Evolutionary conservation across 2,113 vertebrate species (phyloP), one percentile per base, ranked within the genome.

Genomic region (Chrysochloris asiatica): DNA sequence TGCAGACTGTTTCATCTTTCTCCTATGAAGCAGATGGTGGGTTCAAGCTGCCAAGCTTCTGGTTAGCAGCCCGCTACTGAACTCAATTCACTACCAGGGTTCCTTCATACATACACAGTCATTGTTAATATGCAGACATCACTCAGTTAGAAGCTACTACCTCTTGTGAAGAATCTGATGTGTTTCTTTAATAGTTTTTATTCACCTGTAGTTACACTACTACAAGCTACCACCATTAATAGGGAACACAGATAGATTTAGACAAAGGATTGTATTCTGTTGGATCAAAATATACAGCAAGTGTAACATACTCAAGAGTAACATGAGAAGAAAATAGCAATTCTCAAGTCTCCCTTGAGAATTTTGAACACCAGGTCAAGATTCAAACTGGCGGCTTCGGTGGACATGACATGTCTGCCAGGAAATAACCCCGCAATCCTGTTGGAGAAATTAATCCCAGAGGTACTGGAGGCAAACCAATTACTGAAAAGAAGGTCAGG

Each of bases 401-500:
- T 48, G 26, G 67, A 47, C 63, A 17, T 75, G 52, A 93, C 73
- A 71, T 5, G 21, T 47, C 38, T 52, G n/a, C 76, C 90, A 90
- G 83, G 88, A 90, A 94, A 77, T 19, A 77, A 95, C 73, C 76
- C 45, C 67, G 24, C 11, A 88, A 17, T 45, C 26, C 41, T 81
- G 76, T 6, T 90, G 54, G 82, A 94, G 16, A 94, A 95, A 96
- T 94, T 86, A 94, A 86, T 93, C 93, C 84, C 94, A 88, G 88
- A 94, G 83, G 94, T 47, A 67, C 69, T 33, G 22, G 14, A 86
- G 59, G 54, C 65, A 50, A 56, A 80, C 83, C 85, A 95, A 88
- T 94, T 95, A 93, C 83, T 75, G 65, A 92, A 76, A 95, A 89
- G 47, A 81, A 83, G 80, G 80, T 92, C 83, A 83, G 72, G 67